Evolutionary conservation across 2,113 vertebrate genomes (phyloP), one percentile per base, ranked within the genome.

Genomic region (Sturnira hondurensis): DNA sequence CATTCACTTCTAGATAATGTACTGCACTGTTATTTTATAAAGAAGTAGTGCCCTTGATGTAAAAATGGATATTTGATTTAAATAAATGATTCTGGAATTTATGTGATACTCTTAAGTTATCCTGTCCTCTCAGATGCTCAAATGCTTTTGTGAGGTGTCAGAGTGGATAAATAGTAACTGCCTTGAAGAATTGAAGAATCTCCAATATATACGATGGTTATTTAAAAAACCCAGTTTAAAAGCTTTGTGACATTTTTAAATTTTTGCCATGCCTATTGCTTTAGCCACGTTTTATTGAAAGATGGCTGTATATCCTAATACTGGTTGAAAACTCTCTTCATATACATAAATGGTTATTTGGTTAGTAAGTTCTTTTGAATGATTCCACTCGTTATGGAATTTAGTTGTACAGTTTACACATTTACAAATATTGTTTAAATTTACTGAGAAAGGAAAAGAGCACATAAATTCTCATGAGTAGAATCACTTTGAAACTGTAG

Each of bases 31-130:
- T 97, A 86, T 96, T 94, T 95, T 94, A 95, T 96, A 88, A 97
- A 95, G 96, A 95, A 94, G 88, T 96, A 97, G 94, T 98, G 89
- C 96, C 96, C 96, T 97, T 98, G 94, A 96, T 96, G 78, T 94
- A 97, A 96, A 97, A 97, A 86, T 94, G 95, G 63, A 28, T 95
- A 92, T 97, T 97, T 95, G 91, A 96, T 97, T 96, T 97, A 93
- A 97, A 93, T 96, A 97, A 97, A 96, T 96, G 94, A 94, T 96
- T 86, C 86, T 91, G 56, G 82, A 95, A 94, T 96, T 97, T 98
- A 96, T 97, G 81, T 83, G 82, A 47, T 81, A 86, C 88, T 95
- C 43, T 92, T 92, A 74, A 94, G 96, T 92, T 92, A 86, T 91
- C 45, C 86, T 94, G 73, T 88, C 89, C 45, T 94, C 58, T 88